A percentile compares a stretch with the other conserved stretches of the same genome.
These are phyloP conservation scores for Gymnorhina tibicen DNA, from an alignment of 2,113 vertebrate species.

Conservation along the genomic window DNA sequence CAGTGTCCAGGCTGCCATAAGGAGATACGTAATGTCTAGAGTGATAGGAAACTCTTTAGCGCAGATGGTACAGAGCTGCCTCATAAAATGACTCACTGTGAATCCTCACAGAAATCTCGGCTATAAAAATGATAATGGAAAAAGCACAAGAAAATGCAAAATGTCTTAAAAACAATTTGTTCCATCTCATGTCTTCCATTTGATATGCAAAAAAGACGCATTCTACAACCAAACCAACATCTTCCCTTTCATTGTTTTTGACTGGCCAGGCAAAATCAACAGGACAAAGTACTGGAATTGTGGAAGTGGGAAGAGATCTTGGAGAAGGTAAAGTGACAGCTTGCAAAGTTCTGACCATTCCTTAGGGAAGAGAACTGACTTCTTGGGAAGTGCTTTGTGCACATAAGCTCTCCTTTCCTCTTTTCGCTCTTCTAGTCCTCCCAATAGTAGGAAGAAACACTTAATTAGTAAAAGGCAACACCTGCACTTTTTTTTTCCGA, in stretches of 20 bases:
- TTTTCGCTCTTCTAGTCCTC: not conserved
- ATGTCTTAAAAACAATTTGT: constrained; percentile 58
- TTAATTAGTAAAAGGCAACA: not conserved
- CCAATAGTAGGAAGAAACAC: not conserved
- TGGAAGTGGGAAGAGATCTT: not conserved
- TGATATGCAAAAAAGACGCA: not conserved
- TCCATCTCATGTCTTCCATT: constrained; percentile 45
- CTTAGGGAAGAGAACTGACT: not conserved
- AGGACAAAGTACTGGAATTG: not conserved
- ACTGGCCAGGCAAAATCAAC: not conserved
- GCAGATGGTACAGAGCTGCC: constrained; percentile 76
- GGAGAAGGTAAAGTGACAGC: not conserved
- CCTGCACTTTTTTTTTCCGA: not conserved
- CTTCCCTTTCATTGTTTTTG: not conserved
- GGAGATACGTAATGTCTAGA: constrained; percentile 82
- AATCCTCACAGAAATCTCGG: constrained; percentile 74
- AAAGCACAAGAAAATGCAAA: constrained; percentile 75
- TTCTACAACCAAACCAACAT: not conserved
- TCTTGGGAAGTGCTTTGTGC: not conserved
- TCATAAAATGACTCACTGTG: constrained; percentile 81
- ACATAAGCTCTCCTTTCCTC: not conserved
- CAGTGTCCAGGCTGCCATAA: constrained; percentile 71
- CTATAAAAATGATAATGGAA: constrained; percentile 82
- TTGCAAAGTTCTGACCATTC: not conserved
- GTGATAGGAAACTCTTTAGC: constrained; percentile 73